A percentile compares a stretch with the other conserved stretches of the same genome.
Conservation (phyloP, 2,888 invertebrate genomes). For the Sepioteuthis lessoniana region DNA sequence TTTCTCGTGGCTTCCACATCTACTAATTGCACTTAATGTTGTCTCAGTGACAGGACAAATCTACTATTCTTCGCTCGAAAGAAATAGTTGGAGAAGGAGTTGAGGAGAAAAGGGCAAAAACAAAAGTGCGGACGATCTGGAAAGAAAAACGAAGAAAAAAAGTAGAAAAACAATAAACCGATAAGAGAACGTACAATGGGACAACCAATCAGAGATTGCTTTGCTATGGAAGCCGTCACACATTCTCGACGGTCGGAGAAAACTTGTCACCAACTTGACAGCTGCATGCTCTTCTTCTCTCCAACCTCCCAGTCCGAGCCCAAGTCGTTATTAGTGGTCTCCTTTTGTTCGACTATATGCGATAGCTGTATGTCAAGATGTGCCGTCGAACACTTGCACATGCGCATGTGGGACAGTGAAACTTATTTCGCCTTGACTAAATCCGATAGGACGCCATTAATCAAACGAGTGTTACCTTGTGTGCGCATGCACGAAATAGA, state of each 20-base stretch:
- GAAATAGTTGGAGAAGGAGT: too few relatives aligned
- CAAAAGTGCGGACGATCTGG: too few relatives aligned
- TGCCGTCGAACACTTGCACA: not conserved
- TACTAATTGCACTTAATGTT: not conserved
- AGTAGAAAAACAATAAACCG: not conserved
- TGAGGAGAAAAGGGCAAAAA: too few relatives aligned
- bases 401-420: not conserved
- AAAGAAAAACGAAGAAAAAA: too few relatives aligned
- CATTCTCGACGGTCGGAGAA: not conserved
- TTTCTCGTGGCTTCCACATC: too few relatives aligned
- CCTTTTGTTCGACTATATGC: too few relatives aligned
- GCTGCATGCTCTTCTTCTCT: not conserved
- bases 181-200: not conserved
- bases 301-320: not conserved
- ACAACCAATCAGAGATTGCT: not conserved
- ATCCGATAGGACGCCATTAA: not conserved
- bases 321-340: not conserved
- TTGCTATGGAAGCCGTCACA: not conserved
- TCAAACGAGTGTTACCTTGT: not conserved
- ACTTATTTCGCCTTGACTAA: not conserved
- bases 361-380: not conserved
- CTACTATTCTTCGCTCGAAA: not conserved
- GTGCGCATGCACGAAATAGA: not conserved
- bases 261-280: not conserved
- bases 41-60: conserved; percentile 2